These are phyloP conservation scores for Thryonomys swinderianus DNA, from an alignment of 2,113 vertebrate genomes.

Conservation along the genomic window DNA sequence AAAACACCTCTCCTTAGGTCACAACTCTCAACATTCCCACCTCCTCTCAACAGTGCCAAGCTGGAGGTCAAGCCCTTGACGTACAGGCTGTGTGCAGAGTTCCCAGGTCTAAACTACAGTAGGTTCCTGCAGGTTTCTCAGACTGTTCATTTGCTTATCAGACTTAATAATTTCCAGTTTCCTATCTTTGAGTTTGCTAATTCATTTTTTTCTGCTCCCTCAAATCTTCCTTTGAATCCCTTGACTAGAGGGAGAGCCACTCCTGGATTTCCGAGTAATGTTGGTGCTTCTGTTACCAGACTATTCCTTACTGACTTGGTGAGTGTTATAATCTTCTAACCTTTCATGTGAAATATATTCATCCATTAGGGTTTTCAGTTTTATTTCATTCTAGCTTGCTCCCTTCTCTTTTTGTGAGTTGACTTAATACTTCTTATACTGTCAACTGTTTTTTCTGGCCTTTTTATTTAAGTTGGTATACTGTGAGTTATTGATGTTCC, in stretches of 20 bases:
- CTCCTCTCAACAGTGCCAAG: not conserved
- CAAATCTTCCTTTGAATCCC: not conserved
- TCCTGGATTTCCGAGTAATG: not conserved
- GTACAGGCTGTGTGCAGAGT: not conserved
- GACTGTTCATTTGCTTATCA: not conserved
- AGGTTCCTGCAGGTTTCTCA: not conserved
- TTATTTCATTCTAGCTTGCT: not conserved
- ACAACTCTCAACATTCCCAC: not conserved
- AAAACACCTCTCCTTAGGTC: not conserved
- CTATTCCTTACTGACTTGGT: slow-evolving; percentile 11
- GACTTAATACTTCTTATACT: not conserved
- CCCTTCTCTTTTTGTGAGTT: not conserved
- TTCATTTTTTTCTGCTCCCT: not conserved
- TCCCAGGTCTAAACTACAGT: not conserved
- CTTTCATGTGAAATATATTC: not conserved
- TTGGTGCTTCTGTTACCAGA: not conserved
- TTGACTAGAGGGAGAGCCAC: not conserved
- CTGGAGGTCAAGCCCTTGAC: not conserved
- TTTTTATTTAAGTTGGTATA: not conserved
- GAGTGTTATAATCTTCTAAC: not conserved
- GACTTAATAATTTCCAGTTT: not conserved
- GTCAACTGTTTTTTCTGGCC: not conserved
- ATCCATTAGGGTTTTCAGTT: not conserved
- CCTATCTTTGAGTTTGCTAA: not conserved
- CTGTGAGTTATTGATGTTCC: not conserved